These are phyloP conservation scores for Brachyistius frenatus DNA, from an alignment of 2,113 vertebrate genomes.

Conservation along the genomic window DNA sequence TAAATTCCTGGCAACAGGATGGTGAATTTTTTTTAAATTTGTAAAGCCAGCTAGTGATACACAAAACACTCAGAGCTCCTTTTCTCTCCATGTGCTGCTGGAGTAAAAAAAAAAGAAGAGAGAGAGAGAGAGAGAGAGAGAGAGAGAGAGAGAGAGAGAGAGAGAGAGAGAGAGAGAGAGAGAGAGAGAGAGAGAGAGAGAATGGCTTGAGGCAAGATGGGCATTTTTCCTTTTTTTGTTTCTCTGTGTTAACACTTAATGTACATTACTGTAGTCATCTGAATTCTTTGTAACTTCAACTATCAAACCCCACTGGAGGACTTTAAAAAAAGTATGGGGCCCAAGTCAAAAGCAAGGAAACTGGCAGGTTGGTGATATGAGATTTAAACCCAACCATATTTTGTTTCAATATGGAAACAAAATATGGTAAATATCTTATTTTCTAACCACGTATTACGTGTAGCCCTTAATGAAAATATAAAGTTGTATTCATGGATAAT, in stretches of 20 bases:
- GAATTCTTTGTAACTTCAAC: conserved; percentile 18
- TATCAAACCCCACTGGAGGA: conserved; percentile 2
- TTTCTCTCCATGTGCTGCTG: conserved; percentile 17
- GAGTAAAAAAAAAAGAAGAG: background rate
- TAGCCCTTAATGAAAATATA: conserved; percentile 10
- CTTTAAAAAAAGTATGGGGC: background rate
- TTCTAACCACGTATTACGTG: conserved; percentile 1
- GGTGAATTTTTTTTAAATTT: conserved; percentile 16
- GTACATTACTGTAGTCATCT: conserved; percentile 28
- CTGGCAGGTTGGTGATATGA: background rate
- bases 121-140: background rate
- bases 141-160: background rate
- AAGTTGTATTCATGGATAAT: conserved; percentile 38
- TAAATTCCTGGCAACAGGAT: conserved; percentile 28
- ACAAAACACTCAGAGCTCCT: conserved; percentile 17
- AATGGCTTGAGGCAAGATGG: conserved; percentile 29
- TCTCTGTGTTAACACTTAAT: conserved; percentile 38
- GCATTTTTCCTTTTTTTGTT: conserved; percentile 32
- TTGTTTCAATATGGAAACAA: background rate
- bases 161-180: background rate
- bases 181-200: background rate
- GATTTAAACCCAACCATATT: background rate
- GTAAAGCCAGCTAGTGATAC: conserved; percentile 11
- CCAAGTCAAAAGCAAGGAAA: background rate
- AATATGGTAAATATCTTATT: conserved; percentile 2